Evolutionary conservation across 2,113 vertebrate genomes (phyloP).

Genomic region (Sisor rabdophorus): DNA sequence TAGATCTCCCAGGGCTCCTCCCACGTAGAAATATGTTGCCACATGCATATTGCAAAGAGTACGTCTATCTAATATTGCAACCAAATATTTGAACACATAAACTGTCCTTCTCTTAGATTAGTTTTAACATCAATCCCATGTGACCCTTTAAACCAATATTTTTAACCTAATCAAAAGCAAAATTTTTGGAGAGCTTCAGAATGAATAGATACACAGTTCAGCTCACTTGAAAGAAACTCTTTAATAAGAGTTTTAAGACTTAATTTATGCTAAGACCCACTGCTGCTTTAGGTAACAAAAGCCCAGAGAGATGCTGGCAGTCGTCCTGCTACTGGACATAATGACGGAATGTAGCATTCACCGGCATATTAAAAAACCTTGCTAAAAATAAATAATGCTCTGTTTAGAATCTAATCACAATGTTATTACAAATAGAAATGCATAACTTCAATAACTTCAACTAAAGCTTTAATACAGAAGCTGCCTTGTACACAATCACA

Average conservation of each 20-base stretch:
- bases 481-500: neutral
- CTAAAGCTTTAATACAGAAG: neutral
- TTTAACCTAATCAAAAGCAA: neutral
- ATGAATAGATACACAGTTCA: conserved; percentile 12
- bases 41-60: no score
- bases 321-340: conserved; percentile 11
- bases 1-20: no score
- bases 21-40: no score
- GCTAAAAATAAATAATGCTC: conserved; percentile 27
- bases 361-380: conserved; percentile 12
- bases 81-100: no score
- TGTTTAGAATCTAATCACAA: neutral
- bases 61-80: no score
- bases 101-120: no score
- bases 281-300: conserved; percentile 18
- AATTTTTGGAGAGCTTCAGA: no score
- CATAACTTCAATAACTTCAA: neutral
- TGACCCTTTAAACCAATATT: no score
- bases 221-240: conserved; percentile 19
- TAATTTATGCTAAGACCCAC: conserved; percentile 52
- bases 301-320: neutral
- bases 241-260: conserved; percentile 49
- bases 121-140: no score
- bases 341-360: conserved; percentile 23
- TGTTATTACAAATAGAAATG: neutral